A percentile compares a stretch with the other conserved stretches of the same genome.
Evolutionary conservation across 2,113 vertebrate genomes (phyloP).

Genomic region (Acrocephalus kingi): DNA sequence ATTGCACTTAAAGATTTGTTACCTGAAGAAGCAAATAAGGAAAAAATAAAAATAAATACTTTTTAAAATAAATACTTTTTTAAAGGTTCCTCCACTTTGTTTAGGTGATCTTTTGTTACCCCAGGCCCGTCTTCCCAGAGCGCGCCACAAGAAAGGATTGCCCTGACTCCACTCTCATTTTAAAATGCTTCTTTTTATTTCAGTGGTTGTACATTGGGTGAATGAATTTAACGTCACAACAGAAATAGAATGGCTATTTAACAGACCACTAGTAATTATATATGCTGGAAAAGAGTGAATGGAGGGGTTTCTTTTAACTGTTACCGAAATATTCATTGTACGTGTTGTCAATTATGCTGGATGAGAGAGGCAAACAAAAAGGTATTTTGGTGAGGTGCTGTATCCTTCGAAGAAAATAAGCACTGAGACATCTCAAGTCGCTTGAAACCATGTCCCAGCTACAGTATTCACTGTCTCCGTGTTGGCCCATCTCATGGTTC

Average conservation of each 20-base stretch:
- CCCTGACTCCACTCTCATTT: slow-evolving; percentile 24
- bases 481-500: slow-evolving; percentile 76
- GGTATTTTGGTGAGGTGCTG: slow-evolving; percentile 72
- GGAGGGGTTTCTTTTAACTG: slow-evolving; percentile 68
- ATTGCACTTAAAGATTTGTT: neutral
- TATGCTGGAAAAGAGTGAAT: slow-evolving; percentile 72
- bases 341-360: slow-evolving; percentile 59
- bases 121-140: neutral
- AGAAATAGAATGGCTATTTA: slow-evolving; percentile 80
- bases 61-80: neutral
- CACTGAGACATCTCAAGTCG: slow-evolving; percentile 69
- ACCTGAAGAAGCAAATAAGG: neutral
- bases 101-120: neutral
- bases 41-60: neutral
- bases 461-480: slow-evolving; percentile 67
- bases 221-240: slow-evolving; percentile 82
- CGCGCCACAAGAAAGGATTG: neutral
- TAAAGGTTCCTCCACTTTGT: neutral
- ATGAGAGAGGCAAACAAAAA: slow-evolving; percentile 76
- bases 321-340: slow-evolving; percentile 71
- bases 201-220: slow-evolving; percentile 82
- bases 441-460: slow-evolving; percentile 67
- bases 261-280: slow-evolving; percentile 78
- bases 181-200: slow-evolving; percentile 85
- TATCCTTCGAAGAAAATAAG: slow-evolving; percentile 72